These are phyloP conservation scores for Danionella dracula DNA, from an alignment of 2,797 vertebrate genomes.

Conservation along the genomic window DNA sequence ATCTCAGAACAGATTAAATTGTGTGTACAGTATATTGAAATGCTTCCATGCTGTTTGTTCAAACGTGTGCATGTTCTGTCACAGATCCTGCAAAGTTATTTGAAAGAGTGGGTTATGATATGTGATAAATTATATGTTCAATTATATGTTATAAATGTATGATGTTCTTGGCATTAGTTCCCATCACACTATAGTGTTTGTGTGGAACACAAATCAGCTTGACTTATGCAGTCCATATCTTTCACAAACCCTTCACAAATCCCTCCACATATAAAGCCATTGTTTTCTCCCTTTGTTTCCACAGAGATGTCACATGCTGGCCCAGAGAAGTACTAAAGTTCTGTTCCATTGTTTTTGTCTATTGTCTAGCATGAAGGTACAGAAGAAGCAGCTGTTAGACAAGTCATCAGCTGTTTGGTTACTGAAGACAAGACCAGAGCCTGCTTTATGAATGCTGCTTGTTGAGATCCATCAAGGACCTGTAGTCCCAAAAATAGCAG, in stretches of 20 bases:
- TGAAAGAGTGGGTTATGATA: no score
- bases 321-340: conserved; percentile 33
- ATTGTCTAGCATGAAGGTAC: conserved; percentile 28
- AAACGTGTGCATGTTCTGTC: no score
- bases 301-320: conserved; percentile 26
- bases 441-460: conserved; percentile 42
- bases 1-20: no score
- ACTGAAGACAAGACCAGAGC: conserved; percentile 36
- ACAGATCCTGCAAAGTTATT: no score
- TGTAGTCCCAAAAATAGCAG: conserved; percentile 36
- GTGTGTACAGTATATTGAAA: no score
- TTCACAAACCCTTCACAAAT: conserved; percentile 12
- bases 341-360: conserved; percentile 37
- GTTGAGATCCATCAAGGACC: conserved; percentile 29
- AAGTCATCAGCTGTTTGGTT: conserved; percentile 46
- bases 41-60: no score
- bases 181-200: no score
- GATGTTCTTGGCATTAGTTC: no score
- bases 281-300: conserved; percentile 16
- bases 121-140: no score
- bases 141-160: no score
- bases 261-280: not conserved
- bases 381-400: conserved; percentile 27
- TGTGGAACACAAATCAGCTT: no score
- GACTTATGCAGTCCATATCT: no score